Base-by-base conservation (phyloP, 2,113 vertebrate species). In the Leiothrix lutea region DNA sequence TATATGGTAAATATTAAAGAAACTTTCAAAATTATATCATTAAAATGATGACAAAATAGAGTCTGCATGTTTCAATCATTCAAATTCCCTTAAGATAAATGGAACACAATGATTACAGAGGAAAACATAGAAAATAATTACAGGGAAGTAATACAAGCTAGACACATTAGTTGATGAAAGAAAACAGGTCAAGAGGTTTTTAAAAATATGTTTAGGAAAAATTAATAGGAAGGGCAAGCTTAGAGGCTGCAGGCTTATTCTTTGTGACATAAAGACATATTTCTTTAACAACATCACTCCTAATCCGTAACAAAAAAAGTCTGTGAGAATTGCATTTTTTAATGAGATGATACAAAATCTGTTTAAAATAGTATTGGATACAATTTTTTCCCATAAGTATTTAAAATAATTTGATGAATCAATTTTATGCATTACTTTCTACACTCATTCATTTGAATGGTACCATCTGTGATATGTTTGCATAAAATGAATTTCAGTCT, bases 381-480 rank as follows among this genome's bases (percentile, higher is more conserved):
- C 4, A n/a, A 22, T 45, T 60, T 74, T 80, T 72, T 44, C 2
- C 47, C n/a, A 25, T 31, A 91, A 88, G 61, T 67, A 88, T 81
- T 93, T 84, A 67, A 80, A 77, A 80, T 25, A 66, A 60, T 81
- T 74, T 3, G 3, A n/a, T 94, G 31, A 40, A 67, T 71, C 56
- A 10, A 31, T 91, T 91, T 93, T 56, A 75, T 62, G 48, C 54
- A 82, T 80, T 90, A 31, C 81, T 81, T 94, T 74, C 56, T 74
- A 60, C 20, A 40, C 3, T 73, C 22, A 56, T 74, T 94, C 56
- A 80, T 60, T 84, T 83, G 47, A 86, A 60, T 74, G 28, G 60
- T 71, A 70, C 91, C 77, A 94, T 92, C 93, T 94, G 80, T 64
- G 48, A 64, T 60, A 73, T 26, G 25, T 84, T 82, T 86, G 64